These are phyloP conservation scores for Enteromius thamalakanensis DNA, from an alignment of 2,797 vertebrate genomes.

Conservation along the genomic window DNA sequence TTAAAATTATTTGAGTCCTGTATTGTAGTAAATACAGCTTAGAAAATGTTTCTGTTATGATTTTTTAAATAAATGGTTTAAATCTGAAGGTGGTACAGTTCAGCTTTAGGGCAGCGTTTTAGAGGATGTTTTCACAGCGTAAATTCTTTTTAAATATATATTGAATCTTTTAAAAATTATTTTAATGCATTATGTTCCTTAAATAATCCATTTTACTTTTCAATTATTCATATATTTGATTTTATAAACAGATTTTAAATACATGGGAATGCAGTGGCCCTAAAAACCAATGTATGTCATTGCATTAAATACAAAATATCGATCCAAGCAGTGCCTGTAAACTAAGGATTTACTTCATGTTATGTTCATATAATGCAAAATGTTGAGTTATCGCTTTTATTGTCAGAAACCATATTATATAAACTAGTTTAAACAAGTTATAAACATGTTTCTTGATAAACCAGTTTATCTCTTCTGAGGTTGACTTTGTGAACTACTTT, in stretches of 20 bases:
- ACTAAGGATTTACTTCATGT: not conserved
- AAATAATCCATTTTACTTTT: not conserved
- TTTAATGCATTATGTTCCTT: not conserved
- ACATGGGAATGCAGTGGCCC: not conserved
- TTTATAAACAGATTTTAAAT: not conserved
- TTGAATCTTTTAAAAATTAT: not conserved
- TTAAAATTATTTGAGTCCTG: too few relatives aligned
- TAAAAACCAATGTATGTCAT: not conserved
- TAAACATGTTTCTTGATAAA: not conserved
- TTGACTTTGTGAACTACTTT: not conserved
- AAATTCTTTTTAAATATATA: not conserved
- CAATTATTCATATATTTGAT: not conserved
- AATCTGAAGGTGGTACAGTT: not conserved
- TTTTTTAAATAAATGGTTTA: not conserved
- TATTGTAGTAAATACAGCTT: not conserved
- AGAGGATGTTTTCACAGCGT: not conserved
- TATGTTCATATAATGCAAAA: too few relatives aligned
- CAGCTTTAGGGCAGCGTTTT: not conserved
- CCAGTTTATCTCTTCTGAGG: not conserved
- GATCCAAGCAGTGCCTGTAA: not conserved
- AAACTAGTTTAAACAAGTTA: too few relatives aligned
- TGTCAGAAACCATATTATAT: not conserved
- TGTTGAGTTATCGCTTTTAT: not conserved
- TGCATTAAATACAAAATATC: not conserved
- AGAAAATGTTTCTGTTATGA: not conserved